phyloP scores from a whole-genome alignment of 1,140 invertebrate genomes.

The Drosophila pruinosa region DNA sequence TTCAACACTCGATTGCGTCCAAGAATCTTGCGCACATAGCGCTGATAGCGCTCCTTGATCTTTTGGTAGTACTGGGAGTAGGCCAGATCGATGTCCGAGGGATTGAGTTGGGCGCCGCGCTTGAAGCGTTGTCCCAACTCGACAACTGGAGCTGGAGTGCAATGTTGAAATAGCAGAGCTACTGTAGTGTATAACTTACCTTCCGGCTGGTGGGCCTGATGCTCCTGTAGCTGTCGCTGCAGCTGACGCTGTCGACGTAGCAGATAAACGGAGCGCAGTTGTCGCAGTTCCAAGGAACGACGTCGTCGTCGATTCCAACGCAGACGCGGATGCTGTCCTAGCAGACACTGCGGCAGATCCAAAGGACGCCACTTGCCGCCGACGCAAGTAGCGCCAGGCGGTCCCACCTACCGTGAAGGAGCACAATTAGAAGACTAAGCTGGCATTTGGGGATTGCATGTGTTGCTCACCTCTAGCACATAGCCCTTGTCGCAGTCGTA shows the following conservation, averaged over 20 bases:
- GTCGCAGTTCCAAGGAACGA: slow-evolving; percentile 85
- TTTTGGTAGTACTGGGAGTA: slow-evolving; percentile 78
- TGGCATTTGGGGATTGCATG: background rate
- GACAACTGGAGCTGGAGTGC: background rate
- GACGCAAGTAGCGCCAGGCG: slow-evolving; percentile 89
- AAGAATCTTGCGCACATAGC: slow-evolving; percentile 74
- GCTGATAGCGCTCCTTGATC: slow-evolving; percentile 76
- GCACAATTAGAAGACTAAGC: too few species aligned
- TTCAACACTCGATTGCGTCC: slow-evolving; percentile 51
- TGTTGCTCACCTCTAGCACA: slow-evolving; percentile 88
- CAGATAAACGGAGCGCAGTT: slow-evolving; percentile 83
- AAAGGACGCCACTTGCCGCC: slow-evolving; percentile 80
- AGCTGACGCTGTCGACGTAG: slow-evolving; percentile 60
- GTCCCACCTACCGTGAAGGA: slow-evolving; percentile 84
- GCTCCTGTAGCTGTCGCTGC: slow-evolving; percentile 47
- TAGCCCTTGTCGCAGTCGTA: slow-evolving; percentile 97
- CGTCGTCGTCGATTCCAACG: slow-evolving; percentile 88
- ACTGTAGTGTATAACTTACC: too few species aligned
- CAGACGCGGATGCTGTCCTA: slow-evolving; percentile 92
- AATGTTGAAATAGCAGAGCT: background rate
- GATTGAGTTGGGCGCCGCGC: slow-evolving; percentile 37
- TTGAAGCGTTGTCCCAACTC: slow-evolving; percentile 26
- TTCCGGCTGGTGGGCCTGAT: background rate
- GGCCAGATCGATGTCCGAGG: slow-evolving; percentile 63
- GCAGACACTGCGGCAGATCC: slow-evolving; percentile 85